These are phyloP conservation scores for Limenitis camilla DNA, from an alignment of 2,888 invertebrate genomes.

Conservation along the genomic window DNA sequence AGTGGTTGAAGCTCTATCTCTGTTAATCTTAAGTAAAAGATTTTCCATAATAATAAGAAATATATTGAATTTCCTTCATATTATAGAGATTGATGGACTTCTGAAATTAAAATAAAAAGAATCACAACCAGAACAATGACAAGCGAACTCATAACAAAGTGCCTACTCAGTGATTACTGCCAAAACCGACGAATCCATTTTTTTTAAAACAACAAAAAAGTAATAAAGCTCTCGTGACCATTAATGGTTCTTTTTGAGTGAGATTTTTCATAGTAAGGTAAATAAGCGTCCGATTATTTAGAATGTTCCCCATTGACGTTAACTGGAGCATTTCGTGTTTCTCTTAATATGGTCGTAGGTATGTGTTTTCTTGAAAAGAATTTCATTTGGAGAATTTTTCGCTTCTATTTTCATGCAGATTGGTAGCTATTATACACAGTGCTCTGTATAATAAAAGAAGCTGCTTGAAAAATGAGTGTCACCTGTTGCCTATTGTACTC, in stretches of 20 bases:
- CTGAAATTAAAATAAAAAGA: too few relatives aligned
- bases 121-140: too few relatives aligned
- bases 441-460: not conserved
- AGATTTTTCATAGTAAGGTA: not conserved
- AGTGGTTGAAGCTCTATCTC: too few relatives aligned
- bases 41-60: too few relatives aligned
- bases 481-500: slow-evolving; percentile 4
- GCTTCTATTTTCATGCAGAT: not conserved
- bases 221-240: not conserved
- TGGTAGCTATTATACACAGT: not conserved
- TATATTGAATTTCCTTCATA: too few relatives aligned
- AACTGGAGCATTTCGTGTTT: slow-evolving; percentile 1
- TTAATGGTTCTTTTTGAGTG: not conserved
- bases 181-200: not conserved
- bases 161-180: too few relatives aligned
- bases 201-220: not conserved
- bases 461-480: slow-evolving; percentile 6
- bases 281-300: not conserved
- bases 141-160: too few relatives aligned
- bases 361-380: slow-evolving; percentile 2
- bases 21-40: too few relatives aligned
- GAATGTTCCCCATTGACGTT: slow-evolving; percentile 3
- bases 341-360: slow-evolving; percentile 1
- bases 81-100: too few relatives aligned
- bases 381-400: slow-evolving; percentile 1